These are phyloP conservation scores for Drosophila albomicans DNA, from an alignment of 1,140 invertebrate species.

Conservation along the genomic window DNA sequence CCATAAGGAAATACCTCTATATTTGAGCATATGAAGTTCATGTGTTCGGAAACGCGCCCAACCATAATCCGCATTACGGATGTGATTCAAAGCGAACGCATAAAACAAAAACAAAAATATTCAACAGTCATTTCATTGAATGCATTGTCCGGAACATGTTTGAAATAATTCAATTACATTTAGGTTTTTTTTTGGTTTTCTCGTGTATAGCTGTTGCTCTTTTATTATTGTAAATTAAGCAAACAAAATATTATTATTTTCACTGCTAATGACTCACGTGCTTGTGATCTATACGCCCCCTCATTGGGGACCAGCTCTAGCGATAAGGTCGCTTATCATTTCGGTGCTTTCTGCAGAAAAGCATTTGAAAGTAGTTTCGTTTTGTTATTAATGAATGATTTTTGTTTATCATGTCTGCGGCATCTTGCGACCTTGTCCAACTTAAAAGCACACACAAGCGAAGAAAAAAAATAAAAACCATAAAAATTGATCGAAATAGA, in stretches of 20 bases:
- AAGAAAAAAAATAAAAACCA: too few relatives aligned
- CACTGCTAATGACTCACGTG: conserved; percentile 6
- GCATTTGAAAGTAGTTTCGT: conserved; percentile 17
- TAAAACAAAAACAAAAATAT: conserved; percentile 11
- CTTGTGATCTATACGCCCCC: conserved; percentile 42
- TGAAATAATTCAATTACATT: conserved; percentile 11
- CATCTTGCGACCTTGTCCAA: conserved; percentile 32
- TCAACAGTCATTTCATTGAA: conserved; percentile 8
- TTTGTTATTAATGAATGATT: conserved; percentile 27
- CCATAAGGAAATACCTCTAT: too few relatives aligned
- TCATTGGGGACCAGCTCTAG: not conserved
- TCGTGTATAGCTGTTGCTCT: not conserved
- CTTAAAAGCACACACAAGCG: not conserved
- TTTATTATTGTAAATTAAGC: conserved; percentile 2
- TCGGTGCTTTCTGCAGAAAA: not conserved
- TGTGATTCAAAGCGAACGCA: conserved; percentile 16
- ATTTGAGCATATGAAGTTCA: not conserved
- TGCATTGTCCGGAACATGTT: conserved; percentile 23
- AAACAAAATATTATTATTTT: conserved; percentile 1
- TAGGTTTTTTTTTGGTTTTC: not conserved
- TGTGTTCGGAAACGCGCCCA: not conserved
- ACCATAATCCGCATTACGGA: conserved; percentile 19
- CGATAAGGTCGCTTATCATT: conserved; percentile 35
- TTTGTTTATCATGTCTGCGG: conserved; percentile 22
- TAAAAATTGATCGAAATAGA: conserved; percentile 24